Evolutionary conservation across 2,113 vertebrate species (phyloP).

Genomic region (Serinus canaria): DNA sequence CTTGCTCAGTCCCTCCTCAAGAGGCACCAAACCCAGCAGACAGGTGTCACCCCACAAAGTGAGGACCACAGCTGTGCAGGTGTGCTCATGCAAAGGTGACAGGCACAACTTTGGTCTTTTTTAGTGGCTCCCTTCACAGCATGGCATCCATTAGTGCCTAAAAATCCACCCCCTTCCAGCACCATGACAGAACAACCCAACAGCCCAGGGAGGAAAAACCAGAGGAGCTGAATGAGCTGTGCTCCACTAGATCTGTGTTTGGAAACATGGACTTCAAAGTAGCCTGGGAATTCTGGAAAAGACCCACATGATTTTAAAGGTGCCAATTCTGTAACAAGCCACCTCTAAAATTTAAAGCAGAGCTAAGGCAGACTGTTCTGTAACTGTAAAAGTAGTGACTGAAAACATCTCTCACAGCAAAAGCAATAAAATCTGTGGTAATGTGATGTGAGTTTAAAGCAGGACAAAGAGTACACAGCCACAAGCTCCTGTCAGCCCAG

Average conservation of each 20-base stretch:
- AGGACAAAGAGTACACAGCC: neutral
- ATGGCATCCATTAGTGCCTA: neutral
- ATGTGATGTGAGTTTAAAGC: neutral
- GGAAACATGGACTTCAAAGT: neutral
- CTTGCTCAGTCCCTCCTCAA: neutral
- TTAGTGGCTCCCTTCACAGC: neutral
- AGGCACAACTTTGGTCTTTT: neutral
- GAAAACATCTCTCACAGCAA: neutral
- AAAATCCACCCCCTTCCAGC: neutral
- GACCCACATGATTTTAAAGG: neutral
- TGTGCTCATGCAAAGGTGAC: fast-evolving
- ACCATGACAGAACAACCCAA: neutral
- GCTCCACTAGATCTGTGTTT: neutral
- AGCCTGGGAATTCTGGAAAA: neutral
- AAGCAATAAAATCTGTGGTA: neutral
- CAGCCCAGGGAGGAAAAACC: neutral
- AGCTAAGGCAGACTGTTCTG: neutral
- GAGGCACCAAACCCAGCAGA: neutral
- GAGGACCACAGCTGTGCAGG: neutral
- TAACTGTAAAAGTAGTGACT: fast-evolving
- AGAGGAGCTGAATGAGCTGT: neutral
- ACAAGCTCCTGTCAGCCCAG: neutral
- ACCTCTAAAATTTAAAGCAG: neutral
- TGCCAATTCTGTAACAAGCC: neutral
- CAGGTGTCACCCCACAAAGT: neutral